Evolutionary conservation across 2,113 vertebrate species (phyloP), one percentile per base, ranked within the genome.

Genomic region (Nothobranchius furzeri): DNA sequence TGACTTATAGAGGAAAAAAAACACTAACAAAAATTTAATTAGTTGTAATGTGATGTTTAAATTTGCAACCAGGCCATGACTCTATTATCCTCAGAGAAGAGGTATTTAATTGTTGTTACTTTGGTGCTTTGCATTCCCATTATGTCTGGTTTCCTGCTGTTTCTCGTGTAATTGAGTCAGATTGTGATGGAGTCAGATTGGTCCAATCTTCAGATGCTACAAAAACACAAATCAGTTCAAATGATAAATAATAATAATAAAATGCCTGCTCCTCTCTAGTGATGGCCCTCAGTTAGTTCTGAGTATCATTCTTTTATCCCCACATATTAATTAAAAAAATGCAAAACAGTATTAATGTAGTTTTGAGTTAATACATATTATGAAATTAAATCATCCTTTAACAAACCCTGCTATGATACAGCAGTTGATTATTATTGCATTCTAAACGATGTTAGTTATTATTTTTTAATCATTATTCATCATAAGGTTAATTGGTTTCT

Each of bases 81-180:
- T 82, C 78, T 65, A 83, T 88, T 87, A 74, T 47, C 52, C 8
- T 30, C 25, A 20, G 68, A 86, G 70, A 66, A 59, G 52, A 47
- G 56, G 37, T 46, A 52, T 80, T 85, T 90, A 81, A 91, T 89
- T 66, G 74, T 76, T 89, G 76, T 75, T 87, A 66, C 75, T 70
- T 50, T 77, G 85, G 51, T 85, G 64, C 76, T 89, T 84, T 83
- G 76, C 63, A 84, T 91, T 88, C 78, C 61, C 77, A 86, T 89
- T 84, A 65, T 74, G 75, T 79, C 76, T 71, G 51, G 64, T 65
- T 91, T 91, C 71, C 78, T 87, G 66, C 79, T 64, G 78, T 76
- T 87, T 88, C 90, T 90, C 84, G 83, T 65, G 81, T 91, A 92
- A 92, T 92, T 86, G 89, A 90, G 75, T 20, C 20, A 20, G 20